Base-by-base conservation (phyloP, 1,140 invertebrate species). In the Atopsyche davidsoni region DNA sequence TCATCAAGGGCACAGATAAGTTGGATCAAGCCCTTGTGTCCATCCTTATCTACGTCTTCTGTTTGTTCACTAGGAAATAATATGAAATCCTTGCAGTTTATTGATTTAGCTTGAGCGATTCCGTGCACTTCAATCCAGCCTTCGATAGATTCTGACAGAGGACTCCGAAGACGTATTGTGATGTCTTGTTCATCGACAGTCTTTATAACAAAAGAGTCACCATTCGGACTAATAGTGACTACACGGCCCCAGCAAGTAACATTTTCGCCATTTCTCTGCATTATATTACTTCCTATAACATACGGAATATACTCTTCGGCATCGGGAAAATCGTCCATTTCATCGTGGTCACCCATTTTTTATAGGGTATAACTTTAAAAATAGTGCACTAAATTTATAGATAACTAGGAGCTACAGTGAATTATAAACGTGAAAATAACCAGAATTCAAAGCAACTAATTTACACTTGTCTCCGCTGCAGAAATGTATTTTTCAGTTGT, bases 71-170 rank as follows among this genome's bases (percentile, higher is more conserved):
- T 56, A 22, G 65, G 60, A 51, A 73, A 67, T 14, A 63, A 60
- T 3, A 73, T 63, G 57, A 69, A 71, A 50, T 73, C 69, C 45
- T 72, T 68, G 46, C 69, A 71, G n/a, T 71, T 34, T n/a, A 73
- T 55, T 54, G 58, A 62, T 34, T 67, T 69, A 4, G 68, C 69
- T 64, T 71, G 69, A 6, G 65, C 67, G 4, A 68, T 62, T 14
- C 71, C 71, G 38, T 64, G 57, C 32, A 73, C 65, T 51, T 73
- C 71, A 23, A 69, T 68, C 69, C 70, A 73, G 7, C 70, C 70
- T 53, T 69, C 67, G 4, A 72, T 51, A 3, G 67, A 57, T 39
- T 71, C 69, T n/a, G 52, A 63, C 38, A 68, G 43, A 2, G 69
- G 69, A 32, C 57, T 68, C 35, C 62, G 64, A 21, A 72, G 53